These are phyloP conservation scores for Dusona sp. DNA, from an alignment of 2,888 invertebrate genomes.

Conservation along the genomic window DNA sequence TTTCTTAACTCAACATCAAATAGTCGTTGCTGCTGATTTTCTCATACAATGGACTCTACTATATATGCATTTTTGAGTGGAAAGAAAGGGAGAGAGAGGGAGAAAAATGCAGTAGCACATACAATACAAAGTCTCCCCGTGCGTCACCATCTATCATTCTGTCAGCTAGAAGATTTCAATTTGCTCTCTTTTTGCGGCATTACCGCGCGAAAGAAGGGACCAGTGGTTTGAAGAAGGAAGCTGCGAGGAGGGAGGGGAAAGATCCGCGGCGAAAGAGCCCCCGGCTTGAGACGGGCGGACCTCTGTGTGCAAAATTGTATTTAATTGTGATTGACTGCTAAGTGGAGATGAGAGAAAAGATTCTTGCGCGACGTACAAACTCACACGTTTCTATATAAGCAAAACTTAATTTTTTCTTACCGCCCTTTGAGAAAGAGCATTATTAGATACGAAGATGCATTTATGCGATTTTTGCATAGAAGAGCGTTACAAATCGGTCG, in stretches of 20 bases:
- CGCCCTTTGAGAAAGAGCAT: constrained; percentile 7
- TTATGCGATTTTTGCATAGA: constrained; percentile 38
- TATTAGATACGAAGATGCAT: constrained; percentile 38
- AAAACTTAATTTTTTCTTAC: constrained; percentile 22
- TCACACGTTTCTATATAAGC: constrained; percentile 5
- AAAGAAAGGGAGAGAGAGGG: constrained; percentile 14
- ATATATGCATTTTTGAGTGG: constrained; percentile 8
- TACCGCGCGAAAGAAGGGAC: constrained; percentile 72
- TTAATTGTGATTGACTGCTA: constrained; percentile 84
- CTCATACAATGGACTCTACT: constrained; percentile 49
- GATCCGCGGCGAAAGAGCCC: constrained; percentile 45
- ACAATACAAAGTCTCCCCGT: constrained; percentile 53
- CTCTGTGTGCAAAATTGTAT: constrained; percentile 82
- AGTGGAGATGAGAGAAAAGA: constrained; percentile 73
- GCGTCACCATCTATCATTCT: constrained; percentile 82
- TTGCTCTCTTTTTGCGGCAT: constrained; percentile 83
- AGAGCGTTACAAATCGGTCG: constrained; percentile 40
- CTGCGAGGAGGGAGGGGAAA: neutral
- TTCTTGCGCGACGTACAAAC: neutral
- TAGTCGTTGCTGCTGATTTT: constrained; percentile 22
- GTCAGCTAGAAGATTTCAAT: constrained; percentile 84
- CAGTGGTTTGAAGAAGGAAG: constrained; percentile 55
- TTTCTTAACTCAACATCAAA: neutral
- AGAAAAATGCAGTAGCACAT: constrained; percentile 52
- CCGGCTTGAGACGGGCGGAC: constrained; percentile 50